phyloP scores from a whole-genome alignment of 2,113 vertebrate species.

The Platanista minor region DNA sequence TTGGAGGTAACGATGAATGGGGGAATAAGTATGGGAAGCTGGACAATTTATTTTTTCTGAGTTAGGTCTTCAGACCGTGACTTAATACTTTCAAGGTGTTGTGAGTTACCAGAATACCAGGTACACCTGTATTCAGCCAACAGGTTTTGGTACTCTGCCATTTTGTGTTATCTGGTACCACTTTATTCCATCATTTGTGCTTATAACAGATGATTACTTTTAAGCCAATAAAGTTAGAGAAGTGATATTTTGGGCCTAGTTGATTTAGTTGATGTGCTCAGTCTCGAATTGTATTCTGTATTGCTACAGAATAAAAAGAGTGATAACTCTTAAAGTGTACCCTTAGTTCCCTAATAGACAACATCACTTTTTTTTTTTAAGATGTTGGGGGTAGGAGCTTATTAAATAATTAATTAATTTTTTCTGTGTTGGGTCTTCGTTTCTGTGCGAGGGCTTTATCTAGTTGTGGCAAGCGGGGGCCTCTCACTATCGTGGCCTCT shows the following conservation, averaged over 20 bases:
- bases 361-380: neutral
- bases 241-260: neutral
- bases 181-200: neutral
- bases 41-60: neutral
- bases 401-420: too few relatives aligned
- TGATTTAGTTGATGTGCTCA: neutral
- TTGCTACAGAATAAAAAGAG: neutral
- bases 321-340: neutral
- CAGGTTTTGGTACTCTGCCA: neutral
- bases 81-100: neutral
- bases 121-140: accelerated
- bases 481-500: too few relatives aligned
- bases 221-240: neutral
- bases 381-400: too few relatives aligned
- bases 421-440: too few relatives aligned
- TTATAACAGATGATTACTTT: neutral
- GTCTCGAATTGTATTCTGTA: neutral
- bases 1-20: neutral
- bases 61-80: neutral
- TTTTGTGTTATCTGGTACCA: neutral
- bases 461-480: too few relatives aligned
- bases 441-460: too few relatives aligned
- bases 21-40: neutral
- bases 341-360: neutral
- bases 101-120: neutral